Conservation (phyloP, 2,888 invertebrate genomes). For the Dryococelus australis region DNA sequence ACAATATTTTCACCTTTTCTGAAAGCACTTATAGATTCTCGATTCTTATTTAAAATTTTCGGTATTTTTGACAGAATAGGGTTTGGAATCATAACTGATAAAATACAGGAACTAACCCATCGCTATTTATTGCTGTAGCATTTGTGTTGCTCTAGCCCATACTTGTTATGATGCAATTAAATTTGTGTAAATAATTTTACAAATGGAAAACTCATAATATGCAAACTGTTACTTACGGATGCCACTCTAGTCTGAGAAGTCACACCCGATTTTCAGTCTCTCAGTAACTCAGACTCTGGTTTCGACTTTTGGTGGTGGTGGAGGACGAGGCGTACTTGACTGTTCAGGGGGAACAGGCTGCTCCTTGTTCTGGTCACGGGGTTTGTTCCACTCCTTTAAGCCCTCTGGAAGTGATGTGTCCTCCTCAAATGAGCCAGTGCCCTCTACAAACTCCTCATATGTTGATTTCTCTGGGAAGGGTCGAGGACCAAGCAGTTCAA, state of each 20-base stretch:
- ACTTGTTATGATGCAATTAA: too few species aligned
- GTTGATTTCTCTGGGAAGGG: constrained; percentile 99
- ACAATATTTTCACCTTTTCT: too few species aligned
- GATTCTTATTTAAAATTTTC: too few species aligned
- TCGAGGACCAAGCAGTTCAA: constrained; percentile 90
- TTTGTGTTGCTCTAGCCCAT: too few species aligned
- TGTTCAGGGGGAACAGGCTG: neutral
- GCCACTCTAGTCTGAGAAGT: neutral
- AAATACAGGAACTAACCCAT: too few species aligned
- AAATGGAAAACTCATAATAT: too few species aligned
- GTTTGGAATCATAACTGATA: too few species aligned
- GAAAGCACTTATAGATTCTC: too few species aligned
- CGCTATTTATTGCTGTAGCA: too few species aligned
- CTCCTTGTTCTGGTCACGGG: constrained; percentile 33
- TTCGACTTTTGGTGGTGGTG: neutral
- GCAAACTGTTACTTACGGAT: neutral
- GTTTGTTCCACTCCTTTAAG: constrained; percentile 92
- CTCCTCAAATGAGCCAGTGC: constrained; percentile 97
- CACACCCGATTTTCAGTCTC: neutral
- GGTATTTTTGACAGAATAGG: too few species aligned
- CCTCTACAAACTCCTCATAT: constrained; percentile 99
- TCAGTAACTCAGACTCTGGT: neutral
- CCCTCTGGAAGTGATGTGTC: constrained; percentile 95
- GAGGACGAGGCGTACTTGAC: neutral
- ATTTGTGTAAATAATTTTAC: too few species aligned